These are phyloP conservation scores for Carposina sasakii DNA, from an alignment of 1,140 invertebrate genomes.

Conservation along the genomic window DNA sequence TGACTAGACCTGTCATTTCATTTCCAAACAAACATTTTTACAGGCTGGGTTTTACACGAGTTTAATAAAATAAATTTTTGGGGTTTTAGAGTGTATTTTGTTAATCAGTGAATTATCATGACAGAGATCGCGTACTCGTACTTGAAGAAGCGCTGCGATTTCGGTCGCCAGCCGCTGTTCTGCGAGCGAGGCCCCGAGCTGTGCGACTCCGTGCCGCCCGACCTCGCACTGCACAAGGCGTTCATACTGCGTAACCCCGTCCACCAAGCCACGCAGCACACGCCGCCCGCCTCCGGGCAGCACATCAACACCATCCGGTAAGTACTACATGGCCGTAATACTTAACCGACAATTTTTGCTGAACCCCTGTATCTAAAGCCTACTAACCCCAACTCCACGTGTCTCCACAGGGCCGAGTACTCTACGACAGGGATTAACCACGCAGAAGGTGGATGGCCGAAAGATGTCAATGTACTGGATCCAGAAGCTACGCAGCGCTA, in stretches of 20 bases:
- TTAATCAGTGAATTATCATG: no score
- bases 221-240: conserved; percentile 75
- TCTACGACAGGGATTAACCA: conserved; percentile 87
- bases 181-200: conserved; percentile 82
- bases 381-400: neutral
- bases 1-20: no score
- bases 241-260: conserved; percentile 84
- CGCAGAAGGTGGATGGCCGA: conserved; percentile 96
- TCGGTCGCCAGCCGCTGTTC: conserved; percentile 81
- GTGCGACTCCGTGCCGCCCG: conserved; percentile 81
- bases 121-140: conserved; percentile 76
- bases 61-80: no score
- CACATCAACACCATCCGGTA: conserved; percentile 74
- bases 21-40: no score
- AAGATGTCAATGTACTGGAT: conserved; percentile 91
- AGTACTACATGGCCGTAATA: no score
- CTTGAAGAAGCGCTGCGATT: conserved; percentile 78
- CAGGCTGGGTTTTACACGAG: no score
- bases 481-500: conserved; percentile 90
- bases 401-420: conserved; percentile 79
- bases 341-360: no score
- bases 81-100: no score
- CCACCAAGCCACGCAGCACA: conserved; percentile 76
- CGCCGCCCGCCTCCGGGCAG: conserved; percentile 74
- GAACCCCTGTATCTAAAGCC: no score